phyloP scores from a whole-genome alignment of 1,140 invertebrate genomes.

The Drosophila tristis region DNA sequence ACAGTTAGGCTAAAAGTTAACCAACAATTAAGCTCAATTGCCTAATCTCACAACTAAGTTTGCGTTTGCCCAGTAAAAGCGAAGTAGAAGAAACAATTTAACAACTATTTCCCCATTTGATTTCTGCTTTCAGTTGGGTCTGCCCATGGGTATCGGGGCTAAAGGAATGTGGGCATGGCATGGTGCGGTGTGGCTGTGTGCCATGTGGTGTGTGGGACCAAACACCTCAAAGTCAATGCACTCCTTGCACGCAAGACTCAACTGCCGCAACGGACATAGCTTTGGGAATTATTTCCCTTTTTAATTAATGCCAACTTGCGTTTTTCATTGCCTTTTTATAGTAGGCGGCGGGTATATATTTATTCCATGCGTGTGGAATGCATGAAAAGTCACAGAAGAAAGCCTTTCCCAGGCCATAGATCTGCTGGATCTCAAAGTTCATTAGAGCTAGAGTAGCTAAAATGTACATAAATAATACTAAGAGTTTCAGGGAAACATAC shows the following conservation, averaged over 20 bases:
- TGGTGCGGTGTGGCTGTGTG: too few species aligned
- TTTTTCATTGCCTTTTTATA: slow-evolving; percentile 16
- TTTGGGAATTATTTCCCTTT: slow-evolving; percentile 54
- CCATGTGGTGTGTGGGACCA: too few species aligned
- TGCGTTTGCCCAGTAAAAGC: slow-evolving; percentile 22
- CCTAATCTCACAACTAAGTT: slow-evolving; percentile 44
- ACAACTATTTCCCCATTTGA: slow-evolving; percentile 38
- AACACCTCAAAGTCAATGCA: slow-evolving; percentile 54
- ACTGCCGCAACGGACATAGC: slow-evolving; percentile 44
- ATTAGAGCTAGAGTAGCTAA: too few species aligned
- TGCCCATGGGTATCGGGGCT: too few species aligned
- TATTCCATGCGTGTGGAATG: too few species aligned
- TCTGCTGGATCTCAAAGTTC: too few species aligned
- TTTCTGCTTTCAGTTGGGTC: slow-evolving; percentile 5
- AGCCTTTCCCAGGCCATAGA: too few species aligned
- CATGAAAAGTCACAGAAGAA: too few species aligned
- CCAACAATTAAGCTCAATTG: slow-evolving; percentile 29
- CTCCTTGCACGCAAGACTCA: slow-evolving; percentile 57
- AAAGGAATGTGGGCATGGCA: not conserved
- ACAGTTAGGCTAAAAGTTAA: slow-evolving; percentile 8
- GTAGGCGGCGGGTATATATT: not conserved
- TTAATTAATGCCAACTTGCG: slow-evolving; percentile 68
- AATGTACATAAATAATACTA: too few species aligned
- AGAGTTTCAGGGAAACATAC: too few species aligned
- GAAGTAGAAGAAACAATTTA: slow-evolving; percentile 30